phyloP scores from a whole-genome alignment of 2,888 invertebrate genomes.

The Mystacides longicornis region DNA sequence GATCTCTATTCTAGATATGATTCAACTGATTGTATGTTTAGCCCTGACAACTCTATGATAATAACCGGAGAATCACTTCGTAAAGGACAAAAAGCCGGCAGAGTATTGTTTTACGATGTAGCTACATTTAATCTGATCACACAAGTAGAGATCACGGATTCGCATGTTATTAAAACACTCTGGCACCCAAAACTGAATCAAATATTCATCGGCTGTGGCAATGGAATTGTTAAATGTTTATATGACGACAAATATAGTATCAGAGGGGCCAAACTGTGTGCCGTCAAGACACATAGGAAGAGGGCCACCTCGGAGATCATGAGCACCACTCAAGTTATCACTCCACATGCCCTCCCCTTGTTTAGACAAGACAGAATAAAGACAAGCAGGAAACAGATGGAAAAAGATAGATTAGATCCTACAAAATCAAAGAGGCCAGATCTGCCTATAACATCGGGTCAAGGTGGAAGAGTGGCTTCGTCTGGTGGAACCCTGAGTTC shows the following conservation, averaged over 20 bases:
- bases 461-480: conserved; percentile 89
- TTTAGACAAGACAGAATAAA: conserved; percentile 88
- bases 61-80: conserved; percentile 81
- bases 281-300: conserved; percentile 71
- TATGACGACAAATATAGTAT: conserved; percentile 84
- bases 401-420: conserved; percentile 83
- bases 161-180: conserved; percentile 77
- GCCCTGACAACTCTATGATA: conserved; percentile 85
- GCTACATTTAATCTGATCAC: conserved; percentile 67
- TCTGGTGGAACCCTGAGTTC: conserved; percentile 95
- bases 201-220: conserved; percentile 85
- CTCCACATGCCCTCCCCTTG: conserved; percentile 91
- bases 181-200: conserved; percentile 99
- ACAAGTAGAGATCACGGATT: conserved; percentile 67
- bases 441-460: conserved; percentile 80
- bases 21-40: conserved; percentile 75
- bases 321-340: conserved; percentile 87
- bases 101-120: conserved; percentile 71
- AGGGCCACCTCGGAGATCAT: conserved; percentile 79
- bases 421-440: conserved; percentile 77
- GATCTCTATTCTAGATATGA: conserved; percentile 79
- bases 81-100: conserved; percentile 56
- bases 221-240: conserved; percentile 82
- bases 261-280: conserved; percentile 86
- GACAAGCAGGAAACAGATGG: conserved; percentile 82